These are phyloP conservation scores for Dendrocincla fuliginosa DNA, from an alignment of 2,797 vertebrate species.

Conservation along the genomic window DNA sequence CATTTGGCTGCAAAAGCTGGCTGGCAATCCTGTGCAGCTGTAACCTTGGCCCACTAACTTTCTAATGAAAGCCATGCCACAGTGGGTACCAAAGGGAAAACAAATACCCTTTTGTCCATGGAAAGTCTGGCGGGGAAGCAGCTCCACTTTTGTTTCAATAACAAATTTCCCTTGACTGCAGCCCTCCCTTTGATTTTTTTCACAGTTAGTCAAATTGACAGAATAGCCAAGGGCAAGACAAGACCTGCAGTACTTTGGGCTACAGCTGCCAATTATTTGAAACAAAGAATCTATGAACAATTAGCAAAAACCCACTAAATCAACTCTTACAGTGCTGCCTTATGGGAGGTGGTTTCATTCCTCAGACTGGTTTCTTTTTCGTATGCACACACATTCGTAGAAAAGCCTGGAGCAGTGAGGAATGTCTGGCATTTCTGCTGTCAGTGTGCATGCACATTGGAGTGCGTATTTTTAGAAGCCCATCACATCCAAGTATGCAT, in stretches of 20 bases:
- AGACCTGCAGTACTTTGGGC: background rate
- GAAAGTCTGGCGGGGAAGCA: background rate
- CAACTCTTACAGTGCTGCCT: background rate
- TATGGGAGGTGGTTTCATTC: background rate
- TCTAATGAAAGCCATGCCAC: slow-evolving; percentile 53
- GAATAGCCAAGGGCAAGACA: background rate
- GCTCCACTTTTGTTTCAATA: slow-evolving; percentile 44
- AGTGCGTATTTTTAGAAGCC: slow-evolving; percentile 59
- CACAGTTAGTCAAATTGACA: background rate
- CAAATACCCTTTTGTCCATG: slow-evolving; percentile 50
- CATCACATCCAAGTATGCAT: slow-evolving; percentile 50
- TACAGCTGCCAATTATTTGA: background rate
- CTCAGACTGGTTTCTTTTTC: background rate
- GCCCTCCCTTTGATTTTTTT: background rate
- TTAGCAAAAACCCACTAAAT: background rate
- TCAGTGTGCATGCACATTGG: slow-evolving; percentile 46
- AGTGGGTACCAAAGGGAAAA: slow-evolving; percentile 26
- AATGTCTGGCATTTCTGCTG: slow-evolving; percentile 67
- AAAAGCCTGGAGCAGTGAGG: slow-evolving; percentile 3
- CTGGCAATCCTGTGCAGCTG: slow-evolving; percentile 52
- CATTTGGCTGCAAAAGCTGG: slow-evolving; percentile 43
- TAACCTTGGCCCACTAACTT: slow-evolving; percentile 29
- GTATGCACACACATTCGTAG: background rate
- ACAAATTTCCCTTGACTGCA: slow-evolving; percentile 26
- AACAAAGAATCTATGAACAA: background rate